Evolutionary conservation across 2,888 invertebrate species (phyloP).

Genomic region (Lepeophtheirus nordmannii): DNA sequence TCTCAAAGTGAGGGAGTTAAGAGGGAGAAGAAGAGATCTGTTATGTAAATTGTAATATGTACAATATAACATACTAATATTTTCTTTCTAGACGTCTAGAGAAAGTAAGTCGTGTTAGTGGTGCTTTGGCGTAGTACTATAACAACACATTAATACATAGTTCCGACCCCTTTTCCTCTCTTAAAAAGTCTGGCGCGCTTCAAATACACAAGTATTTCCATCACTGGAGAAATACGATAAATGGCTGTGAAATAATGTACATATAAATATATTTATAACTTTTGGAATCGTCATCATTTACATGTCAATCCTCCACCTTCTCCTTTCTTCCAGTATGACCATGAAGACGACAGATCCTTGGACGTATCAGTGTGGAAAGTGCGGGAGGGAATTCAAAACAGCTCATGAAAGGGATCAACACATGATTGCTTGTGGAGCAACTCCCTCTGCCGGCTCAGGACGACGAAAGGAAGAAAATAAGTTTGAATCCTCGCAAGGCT

Average conservation of each 20-base stretch:
- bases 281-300: neutral
- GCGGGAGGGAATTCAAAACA: slow-evolving; percentile 16
- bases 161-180: neutral
- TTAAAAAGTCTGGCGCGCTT: neutral
- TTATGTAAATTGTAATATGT: no score
- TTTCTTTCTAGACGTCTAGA: neutral
- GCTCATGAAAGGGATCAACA: slow-evolving; percentile 6
- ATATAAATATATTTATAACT: neutral
- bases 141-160: neutral
- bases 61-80: no score
- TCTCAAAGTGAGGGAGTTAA: no score
- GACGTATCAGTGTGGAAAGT: slow-evolving; percentile 22
- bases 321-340: neutral
- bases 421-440: slow-evolving; percentile 4
- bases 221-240: neutral
- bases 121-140: neutral
- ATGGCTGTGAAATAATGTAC: neutral
- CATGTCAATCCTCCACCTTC: neutral
- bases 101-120: neutral
- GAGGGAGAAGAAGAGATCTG: no score
- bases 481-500: no score
- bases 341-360: slow-evolving; percentile 10
- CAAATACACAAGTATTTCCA: neutral
- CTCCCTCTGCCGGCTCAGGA: slow-evolving; percentile 7
- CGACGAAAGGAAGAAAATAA: neutral